phyloP scores from a whole-genome alignment of 2,113 vertebrate genomes.

The Neogale vison region DNA sequence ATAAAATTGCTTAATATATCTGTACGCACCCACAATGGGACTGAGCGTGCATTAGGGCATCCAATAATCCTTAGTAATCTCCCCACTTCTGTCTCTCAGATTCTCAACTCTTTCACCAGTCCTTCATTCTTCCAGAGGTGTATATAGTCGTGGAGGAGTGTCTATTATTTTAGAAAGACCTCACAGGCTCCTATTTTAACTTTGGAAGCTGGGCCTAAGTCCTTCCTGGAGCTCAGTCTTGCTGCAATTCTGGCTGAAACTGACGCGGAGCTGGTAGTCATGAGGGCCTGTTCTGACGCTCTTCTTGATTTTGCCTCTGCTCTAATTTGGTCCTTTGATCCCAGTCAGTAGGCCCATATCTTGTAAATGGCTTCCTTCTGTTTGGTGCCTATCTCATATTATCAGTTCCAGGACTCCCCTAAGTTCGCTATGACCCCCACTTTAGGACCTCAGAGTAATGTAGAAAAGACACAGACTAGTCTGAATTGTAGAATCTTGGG shows the following conservation, averaged over 20 bases:
- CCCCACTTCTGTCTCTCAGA: neutral
- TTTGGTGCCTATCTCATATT: neutral
- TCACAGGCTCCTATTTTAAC: neutral
- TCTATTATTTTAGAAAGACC: neutral
- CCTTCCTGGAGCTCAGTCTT: neutral
- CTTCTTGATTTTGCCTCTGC: neutral
- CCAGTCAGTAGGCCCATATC: too few relatives aligned
- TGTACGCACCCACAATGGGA: neutral
- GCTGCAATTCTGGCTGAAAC: neutral
- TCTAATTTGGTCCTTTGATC: neutral
- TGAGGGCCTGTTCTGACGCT: too few relatives aligned
- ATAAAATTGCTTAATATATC: neutral
- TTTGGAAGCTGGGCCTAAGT: neutral
- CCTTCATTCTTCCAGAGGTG: neutral
- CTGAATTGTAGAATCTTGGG: neutral
- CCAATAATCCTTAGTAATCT: neutral
- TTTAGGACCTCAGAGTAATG: neutral
- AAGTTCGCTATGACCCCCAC: neutral
- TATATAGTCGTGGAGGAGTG: neutral
- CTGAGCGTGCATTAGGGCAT: neutral
- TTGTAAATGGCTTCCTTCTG: neutral
- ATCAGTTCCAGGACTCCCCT: neutral
- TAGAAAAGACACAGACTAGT: neutral
- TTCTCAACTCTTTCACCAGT: neutral
- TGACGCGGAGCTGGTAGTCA: rapidly evolving